phyloP scores from a whole-genome alignment of 2,888 invertebrate species.

The Eledona agricola region DNA sequence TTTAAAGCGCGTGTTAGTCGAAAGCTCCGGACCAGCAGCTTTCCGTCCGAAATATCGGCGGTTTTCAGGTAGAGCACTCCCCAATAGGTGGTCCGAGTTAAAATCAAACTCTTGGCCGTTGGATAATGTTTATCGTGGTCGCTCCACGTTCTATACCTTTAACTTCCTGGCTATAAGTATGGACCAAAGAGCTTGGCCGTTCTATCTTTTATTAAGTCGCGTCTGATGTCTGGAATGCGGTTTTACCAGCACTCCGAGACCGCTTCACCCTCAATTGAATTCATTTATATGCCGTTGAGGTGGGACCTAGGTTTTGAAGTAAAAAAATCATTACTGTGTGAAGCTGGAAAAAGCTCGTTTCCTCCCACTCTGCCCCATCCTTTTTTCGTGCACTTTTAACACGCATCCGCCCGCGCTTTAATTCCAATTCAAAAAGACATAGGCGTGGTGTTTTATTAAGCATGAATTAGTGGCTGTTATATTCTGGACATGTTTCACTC shows the following conservation, averaged over 20 bases:
- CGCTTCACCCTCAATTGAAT: constrained; percentile 41
- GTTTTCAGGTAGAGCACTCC: constrained; percentile 17
- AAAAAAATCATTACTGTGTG: constrained; percentile 3
- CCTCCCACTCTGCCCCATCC: background rate
- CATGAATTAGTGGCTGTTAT: constrained; percentile 20
- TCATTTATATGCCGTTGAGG: constrained; percentile 36
- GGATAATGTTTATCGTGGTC: constrained; percentile 28
- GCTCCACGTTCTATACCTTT: constrained; percentile 21
- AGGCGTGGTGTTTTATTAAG: constrained; percentile 21
- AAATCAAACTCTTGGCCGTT: constrained; percentile 31
- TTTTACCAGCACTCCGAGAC: constrained; percentile 45
- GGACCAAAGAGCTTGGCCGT: constrained; percentile 36
- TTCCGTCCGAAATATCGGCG: constrained; percentile 3
- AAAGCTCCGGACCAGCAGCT: background rate
- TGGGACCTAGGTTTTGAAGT: constrained; percentile 3
- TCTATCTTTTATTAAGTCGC: constrained; percentile 48
- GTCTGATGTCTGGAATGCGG: constrained; percentile 48
- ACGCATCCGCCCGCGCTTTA: constrained; percentile 24
- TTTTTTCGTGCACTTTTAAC: constrained; percentile 13
- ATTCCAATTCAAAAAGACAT: constrained; percentile 13
- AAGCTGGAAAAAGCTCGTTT: constrained; percentile 4
- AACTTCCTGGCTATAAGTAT: constrained; percentile 39
- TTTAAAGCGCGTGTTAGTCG: background rate
- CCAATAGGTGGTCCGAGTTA: constrained; percentile 18
- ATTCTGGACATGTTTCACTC: constrained; percentile 6